Evolutionary conservation across 2,888 invertebrate species (phyloP).

Genomic region (Harmothoe impar): DNA sequence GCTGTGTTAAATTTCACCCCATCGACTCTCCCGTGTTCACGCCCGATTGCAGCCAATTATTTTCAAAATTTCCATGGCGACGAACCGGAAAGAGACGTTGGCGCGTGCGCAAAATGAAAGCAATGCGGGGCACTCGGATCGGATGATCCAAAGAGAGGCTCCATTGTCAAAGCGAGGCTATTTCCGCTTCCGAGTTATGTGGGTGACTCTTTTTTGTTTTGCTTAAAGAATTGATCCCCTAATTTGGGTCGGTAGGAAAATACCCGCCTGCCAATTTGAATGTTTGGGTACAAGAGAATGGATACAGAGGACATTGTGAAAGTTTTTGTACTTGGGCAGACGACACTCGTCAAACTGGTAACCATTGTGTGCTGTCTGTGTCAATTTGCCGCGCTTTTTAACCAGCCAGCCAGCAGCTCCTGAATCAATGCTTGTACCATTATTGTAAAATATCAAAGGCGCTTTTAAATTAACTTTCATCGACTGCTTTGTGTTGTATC

Average conservation of each 20-base stretch:
- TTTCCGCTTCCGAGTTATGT: conserved; percentile 24
- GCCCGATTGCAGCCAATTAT: conserved; percentile 33
- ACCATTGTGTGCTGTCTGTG: conserved; percentile 9
- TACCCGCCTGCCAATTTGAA: conserved; percentile 32
- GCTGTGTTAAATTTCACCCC: conserved; percentile 34
- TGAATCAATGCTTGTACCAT: conserved; percentile 28
- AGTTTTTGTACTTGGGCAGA: background rate
- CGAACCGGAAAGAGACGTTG: conserved; percentile 2
- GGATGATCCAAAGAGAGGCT: conserved; percentile 25
- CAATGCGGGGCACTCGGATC: background rate
- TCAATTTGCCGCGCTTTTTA: conserved; percentile 29
- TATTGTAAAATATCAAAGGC: background rate
- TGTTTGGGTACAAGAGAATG: conserved; percentile 18
- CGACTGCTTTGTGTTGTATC: background rate
- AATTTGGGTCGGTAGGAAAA: conserved; percentile 4
- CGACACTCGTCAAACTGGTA: conserved; percentile 14
- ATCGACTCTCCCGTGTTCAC: background rate
- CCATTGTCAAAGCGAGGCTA: conserved; percentile 44
- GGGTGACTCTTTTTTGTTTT: background rate
- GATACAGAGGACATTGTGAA: background rate
- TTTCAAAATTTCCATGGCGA: conserved; percentile 17
- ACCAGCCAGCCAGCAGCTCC: background rate
- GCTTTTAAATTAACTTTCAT: background rate
- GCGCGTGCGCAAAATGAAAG: conserved; percentile 36
- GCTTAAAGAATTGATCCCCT: conserved; percentile 3